These are phyloP conservation scores for Thalassoma bifasciatum DNA, from an alignment of 2,113 vertebrate species.

Conservation along the genomic window DNA sequence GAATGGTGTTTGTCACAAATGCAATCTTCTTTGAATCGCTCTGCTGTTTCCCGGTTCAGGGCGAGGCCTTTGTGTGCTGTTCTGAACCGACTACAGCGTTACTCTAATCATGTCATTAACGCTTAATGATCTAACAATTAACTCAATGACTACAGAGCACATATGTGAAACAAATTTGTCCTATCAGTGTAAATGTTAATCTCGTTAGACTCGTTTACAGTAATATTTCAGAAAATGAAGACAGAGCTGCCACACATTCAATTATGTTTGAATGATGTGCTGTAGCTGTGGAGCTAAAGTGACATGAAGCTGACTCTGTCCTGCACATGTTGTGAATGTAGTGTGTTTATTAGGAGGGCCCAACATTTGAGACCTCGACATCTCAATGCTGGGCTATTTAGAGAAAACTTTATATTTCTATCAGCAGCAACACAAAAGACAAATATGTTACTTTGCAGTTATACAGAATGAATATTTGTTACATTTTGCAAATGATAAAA, in stretches of 20 bases:
- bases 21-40: constrained; percentile 78
- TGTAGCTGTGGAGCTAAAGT: constrained; percentile 28
- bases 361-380: too few relatives aligned
- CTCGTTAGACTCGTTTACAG: constrained; percentile 71
- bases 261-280: constrained; percentile 64
- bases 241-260: constrained; percentile 48
- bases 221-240: constrained; percentile 65
- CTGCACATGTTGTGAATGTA: constrained; percentile 7
- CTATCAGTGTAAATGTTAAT: constrained; percentile 69
- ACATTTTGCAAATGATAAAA: too few relatives aligned
- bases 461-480: too few relatives aligned
- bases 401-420: too few relatives aligned
- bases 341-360: neutral
- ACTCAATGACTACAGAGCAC: constrained; percentile 48
- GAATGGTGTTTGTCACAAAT: constrained; percentile 82
- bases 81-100: constrained; percentile 52
- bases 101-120: constrained; percentile 71
- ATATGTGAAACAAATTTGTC: constrained; percentile 57
- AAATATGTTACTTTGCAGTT: too few relatives aligned
- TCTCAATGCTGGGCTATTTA: too few relatives aligned
- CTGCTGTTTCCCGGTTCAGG: constrained; percentile 64
- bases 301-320: constrained; percentile 10
- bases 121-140: constrained; percentile 75
- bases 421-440: too few relatives aligned
- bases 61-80: constrained; percentile 24